Percentiles rank a stretch among this genome's conserved stretches.
Conservation (phyloP, 2,113 vertebrate species). For the Rhynchomys soricoides region DNA sequence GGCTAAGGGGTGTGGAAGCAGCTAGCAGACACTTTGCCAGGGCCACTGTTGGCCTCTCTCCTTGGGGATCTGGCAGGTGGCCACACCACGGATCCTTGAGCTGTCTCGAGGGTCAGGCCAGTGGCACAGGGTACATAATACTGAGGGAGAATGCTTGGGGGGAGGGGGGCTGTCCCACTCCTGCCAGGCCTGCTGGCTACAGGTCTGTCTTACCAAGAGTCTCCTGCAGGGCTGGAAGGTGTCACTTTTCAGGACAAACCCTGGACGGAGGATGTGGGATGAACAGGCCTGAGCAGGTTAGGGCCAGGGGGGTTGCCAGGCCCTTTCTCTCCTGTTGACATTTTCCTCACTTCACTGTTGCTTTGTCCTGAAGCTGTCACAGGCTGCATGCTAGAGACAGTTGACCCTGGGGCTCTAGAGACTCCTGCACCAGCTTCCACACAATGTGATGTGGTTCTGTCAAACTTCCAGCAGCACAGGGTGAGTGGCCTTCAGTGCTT, state of each 20-base stretch:
- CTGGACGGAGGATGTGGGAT: background rate
- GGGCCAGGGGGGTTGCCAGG: background rate
- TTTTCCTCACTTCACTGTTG: background rate
- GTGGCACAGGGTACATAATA: slow-evolving; percentile 62
- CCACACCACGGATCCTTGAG: slow-evolving; percentile 70
- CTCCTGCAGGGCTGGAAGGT: background rate
- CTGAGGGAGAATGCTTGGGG: slow-evolving; percentile 50
- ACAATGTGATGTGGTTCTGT: background rate
- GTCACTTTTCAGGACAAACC: background rate
- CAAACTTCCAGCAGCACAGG: background rate
- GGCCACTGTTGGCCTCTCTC: background rate
- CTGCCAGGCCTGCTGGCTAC: background rate
- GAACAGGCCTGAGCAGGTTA: background rate
- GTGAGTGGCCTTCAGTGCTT: background rate
- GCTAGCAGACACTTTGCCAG: background rate
- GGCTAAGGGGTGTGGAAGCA: background rate
- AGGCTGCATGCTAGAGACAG: background rate
- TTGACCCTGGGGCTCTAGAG: background rate
- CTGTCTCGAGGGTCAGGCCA: background rate
- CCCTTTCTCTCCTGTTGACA: background rate
- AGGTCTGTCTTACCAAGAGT: background rate
- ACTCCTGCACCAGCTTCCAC: background rate
- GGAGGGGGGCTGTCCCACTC: background rate
- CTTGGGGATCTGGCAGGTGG: background rate
- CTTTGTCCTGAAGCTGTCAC: background rate